Evolutionary conservation across 2,797 vertebrate genomes (phyloP).

Genomic region (Apogon hyalosoma): DNA sequence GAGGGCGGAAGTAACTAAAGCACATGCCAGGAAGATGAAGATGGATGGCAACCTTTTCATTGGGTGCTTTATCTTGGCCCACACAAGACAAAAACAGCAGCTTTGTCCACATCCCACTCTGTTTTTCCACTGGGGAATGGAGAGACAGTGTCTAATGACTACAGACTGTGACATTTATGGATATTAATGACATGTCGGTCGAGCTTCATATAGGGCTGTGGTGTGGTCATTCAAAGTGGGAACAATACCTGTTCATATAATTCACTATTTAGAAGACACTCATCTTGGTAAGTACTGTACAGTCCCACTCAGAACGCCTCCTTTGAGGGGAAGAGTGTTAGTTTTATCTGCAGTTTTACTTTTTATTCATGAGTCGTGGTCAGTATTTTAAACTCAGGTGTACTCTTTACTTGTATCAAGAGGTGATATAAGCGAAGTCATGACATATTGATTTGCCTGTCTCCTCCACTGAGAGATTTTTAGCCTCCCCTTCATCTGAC

Average conservation of each 20-base stretch:
- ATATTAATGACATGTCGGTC: slow-evolving; percentile 66
- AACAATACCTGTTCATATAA: slow-evolving; percentile 35
- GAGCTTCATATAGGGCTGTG: slow-evolving; percentile 23
- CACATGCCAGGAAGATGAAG: slow-evolving; percentile 81
- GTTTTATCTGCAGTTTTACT: neutral
- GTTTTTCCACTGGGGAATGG: slow-evolving; percentile 54
- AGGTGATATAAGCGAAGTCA: neutral
- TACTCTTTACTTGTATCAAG: neutral
- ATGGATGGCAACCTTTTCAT: slow-evolving; percentile 84
- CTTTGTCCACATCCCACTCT: slow-evolving; percentile 62
- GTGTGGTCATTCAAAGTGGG: slow-evolving; percentile 31
- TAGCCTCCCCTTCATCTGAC: too few species aligned
- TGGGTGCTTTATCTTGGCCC: slow-evolving; percentile 72
- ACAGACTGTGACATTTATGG: slow-evolving; percentile 74
- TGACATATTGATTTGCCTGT: neutral
- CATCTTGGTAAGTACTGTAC: slow-evolving; percentile 3
- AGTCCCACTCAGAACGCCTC: neutral
- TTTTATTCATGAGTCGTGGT: neutral
- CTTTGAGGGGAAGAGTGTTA: neutral
- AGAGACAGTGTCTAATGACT: slow-evolving; percentile 61
- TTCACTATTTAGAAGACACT: slow-evolving; percentile 5
- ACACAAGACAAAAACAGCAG: slow-evolving; percentile 69
- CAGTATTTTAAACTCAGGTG: neutral
- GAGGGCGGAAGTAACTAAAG: slow-evolving; percentile 74
- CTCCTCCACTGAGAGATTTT: too few species aligned